Conservation (phyloP, 1,140 invertebrate genomes). For the Elysia chlorotica region DNA sequence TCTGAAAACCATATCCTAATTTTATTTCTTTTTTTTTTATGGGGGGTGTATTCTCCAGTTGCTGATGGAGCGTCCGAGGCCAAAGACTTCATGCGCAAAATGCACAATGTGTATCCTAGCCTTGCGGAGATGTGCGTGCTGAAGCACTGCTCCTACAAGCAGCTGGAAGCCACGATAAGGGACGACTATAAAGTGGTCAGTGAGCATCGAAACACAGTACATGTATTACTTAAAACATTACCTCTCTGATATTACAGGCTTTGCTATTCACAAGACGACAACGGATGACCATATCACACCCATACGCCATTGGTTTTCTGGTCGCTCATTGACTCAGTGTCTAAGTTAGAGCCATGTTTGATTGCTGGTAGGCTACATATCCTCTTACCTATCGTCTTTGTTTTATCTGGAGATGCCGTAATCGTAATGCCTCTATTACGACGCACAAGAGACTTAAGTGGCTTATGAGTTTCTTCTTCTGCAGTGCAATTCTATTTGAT, state of each 20-base stretch:
- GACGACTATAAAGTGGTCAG: slow-evolving; percentile 19
- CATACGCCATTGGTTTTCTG: neutral
- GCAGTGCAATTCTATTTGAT: no score
- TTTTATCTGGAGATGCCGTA: no score
- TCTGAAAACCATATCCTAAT: neutral
- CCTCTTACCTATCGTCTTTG: no score
- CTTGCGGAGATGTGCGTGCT: slow-evolving; percentile 11
- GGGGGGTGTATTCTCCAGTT: neutral
- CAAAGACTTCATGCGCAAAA: slow-evolving; percentile 9
- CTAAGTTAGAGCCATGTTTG: neutral
- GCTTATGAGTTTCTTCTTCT: no score
- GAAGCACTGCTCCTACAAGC: slow-evolving; percentile 21
- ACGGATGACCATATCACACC: neutral
- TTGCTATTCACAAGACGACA: neutral
- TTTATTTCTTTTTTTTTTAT: neutral
- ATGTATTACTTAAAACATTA: neutral
- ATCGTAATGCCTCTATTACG: no score
- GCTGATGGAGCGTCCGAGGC: slow-evolving; percentile 15
- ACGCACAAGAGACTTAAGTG: no score
- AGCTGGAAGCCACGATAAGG: slow-evolving; percentile 3
- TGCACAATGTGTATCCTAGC: slow-evolving; percentile 18
- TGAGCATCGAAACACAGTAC: neutral
- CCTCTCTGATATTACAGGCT: neutral
- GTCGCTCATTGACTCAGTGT: neutral
- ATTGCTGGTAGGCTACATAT: neutral